Evolutionary conservation across 2,888 invertebrate genomes (phyloP).

Genomic region (Idaea dimidiata): DNA sequence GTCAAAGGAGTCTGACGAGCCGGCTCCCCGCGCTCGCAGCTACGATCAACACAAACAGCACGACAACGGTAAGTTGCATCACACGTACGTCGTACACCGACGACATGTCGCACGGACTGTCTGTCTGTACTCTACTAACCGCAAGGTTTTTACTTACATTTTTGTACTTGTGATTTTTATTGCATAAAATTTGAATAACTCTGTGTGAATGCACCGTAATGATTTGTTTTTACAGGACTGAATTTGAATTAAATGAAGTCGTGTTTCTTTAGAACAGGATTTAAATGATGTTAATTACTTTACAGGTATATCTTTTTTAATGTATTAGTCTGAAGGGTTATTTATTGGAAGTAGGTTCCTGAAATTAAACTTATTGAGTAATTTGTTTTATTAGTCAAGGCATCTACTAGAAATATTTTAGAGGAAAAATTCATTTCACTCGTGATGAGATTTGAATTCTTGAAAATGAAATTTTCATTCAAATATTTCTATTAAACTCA

Average conservation of each 20-base stretch:
- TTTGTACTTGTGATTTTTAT: background rate
- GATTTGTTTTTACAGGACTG: background rate
- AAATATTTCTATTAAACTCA: no score
- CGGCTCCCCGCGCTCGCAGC: constrained; percentile 70
- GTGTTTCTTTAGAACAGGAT: background rate
- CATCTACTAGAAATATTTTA: no score
- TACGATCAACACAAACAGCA: constrained; percentile 76
- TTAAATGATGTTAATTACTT: background rate
- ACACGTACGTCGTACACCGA: background rate
- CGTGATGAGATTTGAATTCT: no score
- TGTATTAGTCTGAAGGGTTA: no score
- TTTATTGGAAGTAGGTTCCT: no score
- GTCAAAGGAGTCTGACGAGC: constrained; percentile 57
- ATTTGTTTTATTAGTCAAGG: no score
- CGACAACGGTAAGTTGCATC: constrained; percentile 64
- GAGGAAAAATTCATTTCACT: no score
- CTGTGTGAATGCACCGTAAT: background rate
- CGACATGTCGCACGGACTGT: background rate
- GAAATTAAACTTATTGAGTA: no score
- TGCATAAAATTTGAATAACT: background rate
- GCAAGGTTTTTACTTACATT: background rate
- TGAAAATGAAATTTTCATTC: no score
- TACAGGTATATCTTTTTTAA: background rate
- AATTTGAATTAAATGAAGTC: background rate
- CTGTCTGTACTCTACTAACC: background rate